Evolutionary conservation across 2,888 invertebrate genomes (phyloP).

Genomic region (Sericinus montela): DNA sequence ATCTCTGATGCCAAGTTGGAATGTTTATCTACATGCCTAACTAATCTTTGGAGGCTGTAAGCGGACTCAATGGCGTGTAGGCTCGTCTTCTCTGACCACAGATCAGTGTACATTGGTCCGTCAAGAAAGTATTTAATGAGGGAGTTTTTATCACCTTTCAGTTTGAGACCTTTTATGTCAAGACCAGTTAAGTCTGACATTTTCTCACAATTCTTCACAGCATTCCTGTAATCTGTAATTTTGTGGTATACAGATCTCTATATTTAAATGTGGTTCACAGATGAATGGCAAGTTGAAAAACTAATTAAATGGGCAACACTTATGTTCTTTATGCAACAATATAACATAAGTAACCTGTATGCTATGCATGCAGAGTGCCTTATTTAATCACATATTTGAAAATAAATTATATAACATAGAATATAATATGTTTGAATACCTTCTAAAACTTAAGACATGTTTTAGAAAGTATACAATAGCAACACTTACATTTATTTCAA

Average conservation of each 20-base stretch:
- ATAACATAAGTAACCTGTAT: no score
- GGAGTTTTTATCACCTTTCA: slow-evolving; percentile 47
- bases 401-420: no score
- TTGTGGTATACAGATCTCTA: no score
- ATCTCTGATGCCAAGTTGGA: slow-evolving; percentile 32
- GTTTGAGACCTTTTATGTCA: slow-evolving; percentile 49
- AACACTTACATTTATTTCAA: no score
- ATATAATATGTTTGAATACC: no score
- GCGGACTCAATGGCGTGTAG: slow-evolving; percentile 46
- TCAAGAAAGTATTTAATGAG: slow-evolving; percentile 55
- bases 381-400: no score
- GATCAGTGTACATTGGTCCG: slow-evolving; percentile 43
- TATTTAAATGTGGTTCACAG: neutral
- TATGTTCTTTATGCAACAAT: no score
- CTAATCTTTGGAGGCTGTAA: slow-evolving; percentile 45
- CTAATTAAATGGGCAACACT: no score
- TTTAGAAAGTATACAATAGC: no score
- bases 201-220: slow-evolving; percentile 44
- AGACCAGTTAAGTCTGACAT: slow-evolving; percentile 56
- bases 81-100: slow-evolving; percentile 44
- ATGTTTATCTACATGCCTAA: slow-evolving; percentile 48
- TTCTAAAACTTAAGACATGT: no score
- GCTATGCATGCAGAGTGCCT: no score
- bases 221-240: slow-evolving; percentile 45
- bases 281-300: no score